A percentile compares a stretch with the other conserved stretches of the same genome.
Conservation (phyloP, 2,113 vertebrate species). For the Cnemophilus loriae region DNA sequence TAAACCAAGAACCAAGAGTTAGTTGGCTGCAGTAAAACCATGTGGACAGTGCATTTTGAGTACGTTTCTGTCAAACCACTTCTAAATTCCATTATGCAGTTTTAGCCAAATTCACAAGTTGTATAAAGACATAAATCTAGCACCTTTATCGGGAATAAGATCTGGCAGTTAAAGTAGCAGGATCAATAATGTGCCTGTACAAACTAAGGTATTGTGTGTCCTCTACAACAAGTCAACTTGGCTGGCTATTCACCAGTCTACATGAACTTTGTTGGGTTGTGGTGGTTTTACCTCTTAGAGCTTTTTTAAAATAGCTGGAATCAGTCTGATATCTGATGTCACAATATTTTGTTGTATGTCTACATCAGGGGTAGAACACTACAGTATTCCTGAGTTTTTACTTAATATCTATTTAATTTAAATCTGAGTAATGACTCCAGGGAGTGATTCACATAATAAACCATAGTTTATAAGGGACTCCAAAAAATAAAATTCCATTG, state of each 20-base stretch:
- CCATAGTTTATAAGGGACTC: neutral
- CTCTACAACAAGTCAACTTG: neutral
- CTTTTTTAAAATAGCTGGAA: neutral
- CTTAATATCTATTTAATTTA: neutral
- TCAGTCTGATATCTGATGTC: neutral
- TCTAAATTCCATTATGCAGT: neutral
- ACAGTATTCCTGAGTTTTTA: neutral
- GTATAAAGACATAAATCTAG: neutral
- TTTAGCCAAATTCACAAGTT: neutral
- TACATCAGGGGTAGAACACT: neutral
- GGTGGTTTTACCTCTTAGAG: neutral
- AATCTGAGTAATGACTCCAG: neutral
- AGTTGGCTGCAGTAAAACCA: neutral
- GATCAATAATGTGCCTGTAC: neutral
- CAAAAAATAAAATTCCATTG: neutral
- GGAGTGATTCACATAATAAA: neutral
- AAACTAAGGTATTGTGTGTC: neutral
- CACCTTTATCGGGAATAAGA: neutral
- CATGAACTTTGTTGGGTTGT: neutral
- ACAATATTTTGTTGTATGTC: neutral
- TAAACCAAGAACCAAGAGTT: conserved; percentile 34
- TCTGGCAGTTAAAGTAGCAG: neutral
- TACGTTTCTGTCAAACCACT: neutral
- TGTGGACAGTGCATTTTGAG: neutral
- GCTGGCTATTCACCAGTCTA: neutral